Evolutionary conservation across 2,113 vertebrate genomes (phyloP).

Genomic region (Paracanthobrama guichenoti): DNA sequence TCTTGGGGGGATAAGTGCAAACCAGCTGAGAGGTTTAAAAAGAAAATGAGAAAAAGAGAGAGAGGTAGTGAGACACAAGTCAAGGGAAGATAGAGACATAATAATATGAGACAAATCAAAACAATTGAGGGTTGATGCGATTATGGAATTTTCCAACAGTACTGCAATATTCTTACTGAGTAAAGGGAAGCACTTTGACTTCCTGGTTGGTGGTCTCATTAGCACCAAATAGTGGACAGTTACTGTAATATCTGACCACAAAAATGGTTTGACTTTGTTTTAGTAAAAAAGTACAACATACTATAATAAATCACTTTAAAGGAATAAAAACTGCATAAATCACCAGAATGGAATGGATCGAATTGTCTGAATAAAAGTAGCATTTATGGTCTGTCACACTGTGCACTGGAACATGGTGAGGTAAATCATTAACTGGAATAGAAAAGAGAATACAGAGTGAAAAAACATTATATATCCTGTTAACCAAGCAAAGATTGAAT

Average conservation of each 20-base stretch:
- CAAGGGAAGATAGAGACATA: slow-evolving; percentile 14
- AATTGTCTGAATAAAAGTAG: not conserved
- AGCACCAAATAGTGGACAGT: slow-evolving; percentile 38
- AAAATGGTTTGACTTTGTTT: not conserved
- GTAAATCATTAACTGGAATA: slow-evolving; percentile 54
- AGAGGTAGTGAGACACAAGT: not conserved
- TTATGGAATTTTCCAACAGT: slow-evolving; percentile 17
- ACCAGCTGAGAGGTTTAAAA: slow-evolving; percentile 41
- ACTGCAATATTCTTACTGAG: not conserved
- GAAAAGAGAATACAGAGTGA: slow-evolving; percentile 21
- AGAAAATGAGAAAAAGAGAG: slow-evolving; percentile 19
- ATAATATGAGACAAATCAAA: slow-evolving; percentile 21
- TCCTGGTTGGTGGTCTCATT: slow-evolving; percentile 18
- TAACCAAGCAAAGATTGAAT: slow-evolving; percentile 73
- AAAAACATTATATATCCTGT: slow-evolving; percentile 61
- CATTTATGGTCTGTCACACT: not conserved
- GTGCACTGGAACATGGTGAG: slow-evolving; percentile 43
- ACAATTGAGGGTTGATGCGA: not conserved
- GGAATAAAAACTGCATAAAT: not conserved
- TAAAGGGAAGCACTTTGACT: not conserved
- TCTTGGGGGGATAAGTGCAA: slow-evolving; percentile 40
- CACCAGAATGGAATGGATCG: not conserved
- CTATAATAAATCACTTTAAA: not conserved
- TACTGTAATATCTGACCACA: not conserved
- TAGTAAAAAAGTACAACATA: not conserved